Conservation (phyloP, 2,113 vertebrate species). For the Ornithorhynchus anatinus region DNA sequence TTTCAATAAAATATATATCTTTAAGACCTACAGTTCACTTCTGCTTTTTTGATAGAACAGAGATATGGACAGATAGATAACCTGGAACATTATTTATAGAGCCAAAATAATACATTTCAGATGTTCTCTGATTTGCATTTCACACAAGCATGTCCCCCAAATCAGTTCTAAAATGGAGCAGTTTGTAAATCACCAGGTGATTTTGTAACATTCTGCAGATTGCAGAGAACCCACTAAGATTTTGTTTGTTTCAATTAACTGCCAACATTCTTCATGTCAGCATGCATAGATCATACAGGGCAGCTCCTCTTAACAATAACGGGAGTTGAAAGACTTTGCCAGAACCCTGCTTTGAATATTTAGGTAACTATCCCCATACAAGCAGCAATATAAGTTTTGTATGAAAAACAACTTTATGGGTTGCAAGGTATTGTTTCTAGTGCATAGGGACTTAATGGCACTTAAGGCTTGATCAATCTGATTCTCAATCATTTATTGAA, state of each 20-base stretch:
- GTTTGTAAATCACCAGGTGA: neutral
- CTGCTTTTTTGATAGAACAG: no score
- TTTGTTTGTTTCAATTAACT: neutral
- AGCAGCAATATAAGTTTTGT: slow-evolving; percentile 1
- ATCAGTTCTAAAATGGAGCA: neutral
- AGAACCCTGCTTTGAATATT: neutral
- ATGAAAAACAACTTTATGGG: slow-evolving; percentile 25
- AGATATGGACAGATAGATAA: no score
- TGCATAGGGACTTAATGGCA: no score
- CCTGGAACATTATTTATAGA: neutral
- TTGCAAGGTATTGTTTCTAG: no score
- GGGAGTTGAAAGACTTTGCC: neutral
- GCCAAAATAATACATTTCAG: neutral
- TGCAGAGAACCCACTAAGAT: accelerated
- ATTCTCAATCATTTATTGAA: no score
- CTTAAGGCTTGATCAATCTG: no score
- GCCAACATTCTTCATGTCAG: neutral
- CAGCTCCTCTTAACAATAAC: neutral
- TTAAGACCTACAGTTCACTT: neutral
- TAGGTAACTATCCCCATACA: neutral
- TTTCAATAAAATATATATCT: neutral
- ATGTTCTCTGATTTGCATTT: neutral
- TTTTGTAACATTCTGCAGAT: neutral
- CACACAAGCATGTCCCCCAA: neutral
- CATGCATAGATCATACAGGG: neutral